phyloP scores from a whole-genome alignment of 53 echinoderm and acorn worm genomes.

The Stichopus horrens region DNA sequence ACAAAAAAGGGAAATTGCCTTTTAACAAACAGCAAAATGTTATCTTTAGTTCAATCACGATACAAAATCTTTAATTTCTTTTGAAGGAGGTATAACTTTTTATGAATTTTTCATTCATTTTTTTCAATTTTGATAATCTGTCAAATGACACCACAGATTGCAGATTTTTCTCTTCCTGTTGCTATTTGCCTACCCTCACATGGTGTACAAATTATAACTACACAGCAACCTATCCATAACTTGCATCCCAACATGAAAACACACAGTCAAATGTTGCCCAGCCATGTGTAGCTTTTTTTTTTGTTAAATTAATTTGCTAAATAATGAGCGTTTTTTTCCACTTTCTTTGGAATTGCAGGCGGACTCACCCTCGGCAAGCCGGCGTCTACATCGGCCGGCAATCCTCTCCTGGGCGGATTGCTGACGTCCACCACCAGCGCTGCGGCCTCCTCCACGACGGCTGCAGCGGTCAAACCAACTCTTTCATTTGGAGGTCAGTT shows the following conservation, averaged over 20 bases:
- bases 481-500: conserved; percentile 13
- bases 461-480: conserved; percentile 39
- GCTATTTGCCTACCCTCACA: too few relatives aligned
- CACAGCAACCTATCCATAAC: too few relatives aligned
- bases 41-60: too few relatives aligned
- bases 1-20: too few relatives aligned
- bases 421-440: conserved; percentile 44
- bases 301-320: background rate
- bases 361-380: conserved; percentile 58
- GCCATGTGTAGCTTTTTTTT: background rate
- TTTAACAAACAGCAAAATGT: too few relatives aligned
- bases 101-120: too few relatives aligned
- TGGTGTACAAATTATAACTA: too few relatives aligned
- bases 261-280: background rate
- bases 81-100: too few relatives aligned
- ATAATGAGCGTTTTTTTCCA: background rate
- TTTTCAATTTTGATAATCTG: too few relatives aligned
- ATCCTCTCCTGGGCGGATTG: conserved; percentile 50
- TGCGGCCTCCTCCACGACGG: background rate
- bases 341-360: conserved; percentile 16
- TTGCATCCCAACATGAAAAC: background rate
- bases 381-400: conserved; percentile 39
- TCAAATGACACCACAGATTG: too few relatives aligned
- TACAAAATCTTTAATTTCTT: too few relatives aligned
- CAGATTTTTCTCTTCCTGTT: too few relatives aligned